These are phyloP conservation scores for Microcaecilia unicolor DNA, from an alignment of 2,797 vertebrate genomes.

Conservation along the genomic window DNA sequence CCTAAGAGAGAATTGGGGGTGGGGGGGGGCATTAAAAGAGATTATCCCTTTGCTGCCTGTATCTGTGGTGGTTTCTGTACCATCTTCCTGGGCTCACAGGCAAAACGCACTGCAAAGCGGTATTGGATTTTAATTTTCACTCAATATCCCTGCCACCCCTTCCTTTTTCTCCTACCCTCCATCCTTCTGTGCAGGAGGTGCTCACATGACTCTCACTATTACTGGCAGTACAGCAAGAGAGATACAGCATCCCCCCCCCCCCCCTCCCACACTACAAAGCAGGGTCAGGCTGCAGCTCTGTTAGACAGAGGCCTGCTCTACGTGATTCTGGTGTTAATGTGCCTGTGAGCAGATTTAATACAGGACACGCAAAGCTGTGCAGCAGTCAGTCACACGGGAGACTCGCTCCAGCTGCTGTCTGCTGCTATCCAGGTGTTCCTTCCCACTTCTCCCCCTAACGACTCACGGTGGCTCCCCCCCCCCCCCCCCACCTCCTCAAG, in stretches of 20 bases:
- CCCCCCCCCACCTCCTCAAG: background rate
- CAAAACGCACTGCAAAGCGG: constrained; percentile 4
- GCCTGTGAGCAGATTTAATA: constrained; percentile 6
- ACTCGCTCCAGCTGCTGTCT: background rate
- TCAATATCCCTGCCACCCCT: background rate
- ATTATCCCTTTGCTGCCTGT: too few relatives aligned
- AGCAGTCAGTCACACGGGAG: accelerated
- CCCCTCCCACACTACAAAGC: constrained; percentile 35
- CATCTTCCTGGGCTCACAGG: background rate
- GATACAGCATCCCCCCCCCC: constrained; percentile 25
- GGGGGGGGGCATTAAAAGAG: too few relatives aligned
- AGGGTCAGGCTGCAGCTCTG: constrained; percentile 32
- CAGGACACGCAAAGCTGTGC: background rate
- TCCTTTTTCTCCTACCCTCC: background rate
- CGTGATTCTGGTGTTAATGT: constrained; percentile 28
- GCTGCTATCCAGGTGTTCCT: background rate
- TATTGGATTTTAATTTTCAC: constrained; percentile 10
- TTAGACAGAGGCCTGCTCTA: constrained; percentile 27
- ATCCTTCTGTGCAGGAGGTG: background rate
- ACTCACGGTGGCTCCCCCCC: background rate
- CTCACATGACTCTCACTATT: background rate
- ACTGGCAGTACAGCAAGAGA: constrained; percentile 19
- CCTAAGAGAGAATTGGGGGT: too few relatives aligned
- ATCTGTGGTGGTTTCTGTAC: background rate
- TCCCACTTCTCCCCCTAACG: accelerated